Conservation (phyloP, 2,113 vertebrate species). For the Sapayoa aenigma region DNA sequence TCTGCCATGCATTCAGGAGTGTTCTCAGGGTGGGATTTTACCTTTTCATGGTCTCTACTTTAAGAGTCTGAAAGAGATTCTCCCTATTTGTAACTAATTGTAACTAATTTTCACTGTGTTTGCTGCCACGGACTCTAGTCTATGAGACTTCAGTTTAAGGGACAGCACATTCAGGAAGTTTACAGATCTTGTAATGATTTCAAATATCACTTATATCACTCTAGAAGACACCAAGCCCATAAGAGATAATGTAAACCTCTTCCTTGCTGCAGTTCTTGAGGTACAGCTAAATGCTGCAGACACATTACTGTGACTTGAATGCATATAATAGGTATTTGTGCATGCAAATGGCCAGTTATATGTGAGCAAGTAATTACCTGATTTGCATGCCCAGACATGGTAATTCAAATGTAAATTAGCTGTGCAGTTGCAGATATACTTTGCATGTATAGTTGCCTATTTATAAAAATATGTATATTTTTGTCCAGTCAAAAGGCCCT, state of each 20-base stretch:
- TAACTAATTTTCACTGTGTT: not conserved
- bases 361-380: slow-evolving; percentile 63
- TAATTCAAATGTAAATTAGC: slow-evolving; percentile 68
- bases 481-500: slow-evolving; percentile 1
- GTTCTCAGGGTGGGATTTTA: not conserved
- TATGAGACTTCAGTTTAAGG: not conserved
- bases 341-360: slow-evolving; percentile 52
- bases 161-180: not conserved
- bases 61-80: not conserved
- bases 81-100: not conserved
- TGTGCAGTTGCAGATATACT: slow-evolving; percentile 45
- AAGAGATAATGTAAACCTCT: slow-evolving; percentile 37
- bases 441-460: slow-evolving; percentile 15
- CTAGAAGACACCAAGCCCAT: not conserved
- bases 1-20: fast-evolving
- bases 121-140: not conserved
- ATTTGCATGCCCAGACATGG: slow-evolving; percentile 65
- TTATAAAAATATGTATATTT: slow-evolving; percentile 38
- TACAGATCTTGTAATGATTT: not conserved
- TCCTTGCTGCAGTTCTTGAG: slow-evolving; percentile 18
- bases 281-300: slow-evolving; percentile 35
- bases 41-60: not conserved
- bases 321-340: slow-evolving; percentile 61
- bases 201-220: not conserved
- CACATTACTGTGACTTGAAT: slow-evolving; percentile 43